A percentile compares a stretch with the other conserved stretches of the same genome.
These are phyloP conservation scores for Athripsodes cinereus DNA, from an alignment of 2,888 invertebrate genomes.

Conservation along the genomic window DNA sequence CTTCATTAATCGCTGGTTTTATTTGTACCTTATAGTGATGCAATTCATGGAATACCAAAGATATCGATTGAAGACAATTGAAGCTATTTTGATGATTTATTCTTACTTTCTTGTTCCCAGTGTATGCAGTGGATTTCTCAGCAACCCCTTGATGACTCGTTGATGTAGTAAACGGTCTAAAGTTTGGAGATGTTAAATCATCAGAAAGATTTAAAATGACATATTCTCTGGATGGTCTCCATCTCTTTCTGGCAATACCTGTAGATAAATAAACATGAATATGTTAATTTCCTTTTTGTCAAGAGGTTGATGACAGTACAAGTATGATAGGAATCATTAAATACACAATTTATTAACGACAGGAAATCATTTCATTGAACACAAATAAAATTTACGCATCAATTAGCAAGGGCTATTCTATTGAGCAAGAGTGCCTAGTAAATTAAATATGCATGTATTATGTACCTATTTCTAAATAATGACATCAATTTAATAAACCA, in stretches of 20 bases:
- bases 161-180: constrained; percentile 13
- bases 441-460: too few relatives aligned
- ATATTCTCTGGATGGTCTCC: constrained; percentile 35
- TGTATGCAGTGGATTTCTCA: neutral
- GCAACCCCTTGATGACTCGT: constrained; percentile 8
- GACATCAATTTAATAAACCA: too few relatives aligned
- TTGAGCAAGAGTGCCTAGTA: neutral
- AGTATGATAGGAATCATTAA: neutral
- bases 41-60: constrained; percentile 50
- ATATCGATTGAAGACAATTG: constrained; percentile 44
- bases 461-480: neutral
- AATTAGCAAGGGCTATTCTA: neutral
- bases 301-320: neutral
- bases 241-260: constrained; percentile 30
- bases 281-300: neutral
- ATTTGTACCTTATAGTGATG: constrained; percentile 47
- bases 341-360: neutral
- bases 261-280: constrained; percentile 2
- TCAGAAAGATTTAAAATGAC: constrained; percentile 31
- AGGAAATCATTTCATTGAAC: neutral
- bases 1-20: constrained; percentile 32
- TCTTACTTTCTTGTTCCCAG: constrained; percentile 17
- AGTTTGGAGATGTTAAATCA: constrained; percentile 17
- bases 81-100: constrained; percentile 32
- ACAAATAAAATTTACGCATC: neutral